Evolutionary conservation across 2,113 vertebrate species (phyloP).

Genomic region (Arenaria interpres): DNA sequence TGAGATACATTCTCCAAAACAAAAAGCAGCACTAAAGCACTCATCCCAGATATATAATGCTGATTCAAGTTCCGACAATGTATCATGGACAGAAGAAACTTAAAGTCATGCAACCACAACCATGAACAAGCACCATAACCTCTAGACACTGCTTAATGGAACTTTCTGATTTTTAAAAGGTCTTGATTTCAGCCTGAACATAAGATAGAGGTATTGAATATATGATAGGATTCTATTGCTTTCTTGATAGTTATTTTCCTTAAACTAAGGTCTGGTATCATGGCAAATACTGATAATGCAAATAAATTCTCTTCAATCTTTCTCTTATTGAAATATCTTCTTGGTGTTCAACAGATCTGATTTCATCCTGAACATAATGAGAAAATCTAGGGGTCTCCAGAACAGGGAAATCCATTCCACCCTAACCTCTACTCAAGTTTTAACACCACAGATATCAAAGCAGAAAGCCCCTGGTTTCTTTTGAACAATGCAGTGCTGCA

Average conservation of each 20-base stretch:
- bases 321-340: not conserved
- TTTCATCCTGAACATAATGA: not conserved
- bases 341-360: not conserved
- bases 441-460: not conserved
- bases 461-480: not conserved
- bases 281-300: not conserved
- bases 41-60: not conserved
- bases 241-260: not conserved
- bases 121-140: not conserved
- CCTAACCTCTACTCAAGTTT: not conserved
- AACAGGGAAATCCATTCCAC: not conserved
- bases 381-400: not conserved
- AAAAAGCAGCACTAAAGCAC: not conserved
- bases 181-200: not conserved
- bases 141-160: not conserved
- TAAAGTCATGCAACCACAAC: not conserved
- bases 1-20: not conserved
- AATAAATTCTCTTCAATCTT: not conserved
- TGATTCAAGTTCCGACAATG: not conserved
- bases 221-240: not conserved
- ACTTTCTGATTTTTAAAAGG: not conserved
- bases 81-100: not conserved
- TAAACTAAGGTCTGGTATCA: not conserved
- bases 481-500: not conserved
- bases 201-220: not conserved